A percentile compares a stretch with the other conserved stretches of the same genome.
These are phyloP conservation scores for Ypsolopha scabrella DNA, from an alignment of 2,888 invertebrate species.

Conservation along the genomic window DNA sequence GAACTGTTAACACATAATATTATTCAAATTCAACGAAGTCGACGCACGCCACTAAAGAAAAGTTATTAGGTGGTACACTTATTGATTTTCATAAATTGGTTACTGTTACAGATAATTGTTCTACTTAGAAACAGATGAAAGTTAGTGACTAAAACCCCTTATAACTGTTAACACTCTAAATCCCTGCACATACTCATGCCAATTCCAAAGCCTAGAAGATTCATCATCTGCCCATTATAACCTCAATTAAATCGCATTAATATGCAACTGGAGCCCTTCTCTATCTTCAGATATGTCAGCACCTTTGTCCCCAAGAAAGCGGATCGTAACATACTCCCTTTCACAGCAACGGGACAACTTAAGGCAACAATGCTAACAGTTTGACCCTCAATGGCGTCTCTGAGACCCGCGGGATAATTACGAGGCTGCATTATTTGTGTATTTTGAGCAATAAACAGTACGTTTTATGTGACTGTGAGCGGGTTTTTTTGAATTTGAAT, in stretches of 20 bases:
- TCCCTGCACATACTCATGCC: too few species aligned
- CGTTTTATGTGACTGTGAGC: constrained; percentile 64
- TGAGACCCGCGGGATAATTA: constrained; percentile 16
- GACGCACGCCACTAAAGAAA: too few species aligned
- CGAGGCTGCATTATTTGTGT: constrained; percentile 62
- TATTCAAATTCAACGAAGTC: too few species aligned
- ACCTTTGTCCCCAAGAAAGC: constrained; percentile 47
- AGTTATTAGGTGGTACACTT: too few species aligned
- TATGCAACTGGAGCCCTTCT: constrained; percentile 41
- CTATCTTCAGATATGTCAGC: constrained; percentile 53
- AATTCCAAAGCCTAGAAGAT: constrained; percentile 20
- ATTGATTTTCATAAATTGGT: too few species aligned
- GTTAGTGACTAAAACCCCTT: too few species aligned
- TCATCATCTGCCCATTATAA: constrained; percentile 63
- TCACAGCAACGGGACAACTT: constrained; percentile 48
- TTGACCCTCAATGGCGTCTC: constrained; percentile 51
- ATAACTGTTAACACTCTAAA: too few species aligned
- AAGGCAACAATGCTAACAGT: constrained; percentile 53
- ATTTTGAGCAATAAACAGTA: constrained; percentile 69
- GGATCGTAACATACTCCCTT: constrained; percentile 52
- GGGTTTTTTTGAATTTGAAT: constrained; percentile 56
- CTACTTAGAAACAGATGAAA: too few species aligned
- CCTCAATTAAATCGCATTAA: constrained; percentile 69
- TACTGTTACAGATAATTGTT: too few species aligned
- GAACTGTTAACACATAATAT: too few species aligned